phyloP scores from a whole-genome alignment of 2,888 invertebrate species.

The Thereva nobilitata region DNA sequence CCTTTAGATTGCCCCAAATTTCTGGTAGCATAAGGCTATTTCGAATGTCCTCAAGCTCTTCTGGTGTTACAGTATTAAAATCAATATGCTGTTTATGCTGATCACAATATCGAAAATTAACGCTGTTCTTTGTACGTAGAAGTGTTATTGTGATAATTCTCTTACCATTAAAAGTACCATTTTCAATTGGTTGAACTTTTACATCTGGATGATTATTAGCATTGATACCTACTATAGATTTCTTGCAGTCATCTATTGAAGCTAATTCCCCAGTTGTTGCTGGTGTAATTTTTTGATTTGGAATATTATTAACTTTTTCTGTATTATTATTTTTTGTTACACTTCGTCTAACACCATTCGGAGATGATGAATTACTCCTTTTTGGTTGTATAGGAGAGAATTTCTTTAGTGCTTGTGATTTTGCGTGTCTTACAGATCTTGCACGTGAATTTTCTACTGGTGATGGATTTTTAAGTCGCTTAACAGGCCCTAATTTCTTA shows the following conservation, averaged over 20 bases:
- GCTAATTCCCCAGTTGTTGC: neutral
- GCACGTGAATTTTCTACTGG: neutral
- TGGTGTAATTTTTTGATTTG: neutral
- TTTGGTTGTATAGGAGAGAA: neutral
- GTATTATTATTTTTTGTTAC: neutral
- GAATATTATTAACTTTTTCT: neutral
- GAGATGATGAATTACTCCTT: neutral
- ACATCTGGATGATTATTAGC: neutral
- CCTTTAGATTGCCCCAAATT: conserved; percentile 35
- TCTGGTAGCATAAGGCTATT: conserved; percentile 37
- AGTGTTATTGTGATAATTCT: conserved; percentile 38
- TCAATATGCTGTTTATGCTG: conserved; percentile 37
- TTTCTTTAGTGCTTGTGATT: conserved; percentile 24
- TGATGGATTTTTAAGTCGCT: neutral
- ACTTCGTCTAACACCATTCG: neutral
- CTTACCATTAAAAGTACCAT: conserved; percentile 13
- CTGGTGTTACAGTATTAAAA: conserved; percentile 31
- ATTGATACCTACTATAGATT: neutral
- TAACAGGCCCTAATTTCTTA: too few relatives aligned
- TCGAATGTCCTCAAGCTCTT: conserved; percentile 37
- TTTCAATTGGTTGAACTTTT: neutral
- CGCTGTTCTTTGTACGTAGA: conserved; percentile 33
- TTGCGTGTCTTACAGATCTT: conserved; percentile 26
- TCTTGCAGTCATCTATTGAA: neutral
- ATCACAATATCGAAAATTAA: conserved; percentile 37